Conservation (phyloP, 2,797 vertebrate genomes). For the Brachyalestes nurse region DNA sequence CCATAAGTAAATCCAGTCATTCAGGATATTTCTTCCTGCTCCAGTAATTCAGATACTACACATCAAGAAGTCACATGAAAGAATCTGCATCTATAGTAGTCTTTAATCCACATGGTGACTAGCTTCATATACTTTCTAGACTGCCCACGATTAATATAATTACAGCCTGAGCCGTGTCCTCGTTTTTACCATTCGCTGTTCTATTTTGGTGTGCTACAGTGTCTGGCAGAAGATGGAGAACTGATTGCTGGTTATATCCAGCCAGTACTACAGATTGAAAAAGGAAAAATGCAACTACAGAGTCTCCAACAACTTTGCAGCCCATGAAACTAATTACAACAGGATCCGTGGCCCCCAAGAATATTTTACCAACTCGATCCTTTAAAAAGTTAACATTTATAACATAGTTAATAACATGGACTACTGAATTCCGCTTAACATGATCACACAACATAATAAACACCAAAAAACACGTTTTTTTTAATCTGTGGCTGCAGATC, state of each 20-base stretch:
- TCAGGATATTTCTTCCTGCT: constrained; percentile 9
- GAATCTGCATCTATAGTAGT: constrained; percentile 23
- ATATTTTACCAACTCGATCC: too few species aligned
- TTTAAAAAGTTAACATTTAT: too few species aligned
- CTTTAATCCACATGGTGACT: constrained; percentile 1
- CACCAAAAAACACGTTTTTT: too few species aligned
- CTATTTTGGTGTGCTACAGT: constrained; percentile 61
- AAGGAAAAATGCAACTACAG: constrained; percentile 9
- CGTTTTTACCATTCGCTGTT: constrained; percentile 62
- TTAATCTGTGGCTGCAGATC: too few species aligned
- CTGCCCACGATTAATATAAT: not conserved
- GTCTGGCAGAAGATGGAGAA: constrained; percentile 62
- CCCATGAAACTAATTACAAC: too few species aligned
- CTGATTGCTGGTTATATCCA: constrained; percentile 26
- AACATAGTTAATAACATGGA: too few species aligned
- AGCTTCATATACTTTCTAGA: not conserved
- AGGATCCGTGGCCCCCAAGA: too few species aligned
- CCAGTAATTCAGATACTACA: constrained; percentile 3
- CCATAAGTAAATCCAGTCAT: constrained; percentile 11
- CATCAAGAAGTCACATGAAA: constrained; percentile 32
- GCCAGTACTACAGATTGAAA: constrained; percentile 10
- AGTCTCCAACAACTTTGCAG: too few species aligned
- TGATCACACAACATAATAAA: too few species aligned
- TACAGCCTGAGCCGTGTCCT: not conserved
- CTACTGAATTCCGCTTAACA: too few species aligned